A percentile compares a stretch with the other conserved stretches of the same genome.
phyloP scores from a whole-genome alignment of 2,888 invertebrate genomes.

The Globia sparganii region DNA sequence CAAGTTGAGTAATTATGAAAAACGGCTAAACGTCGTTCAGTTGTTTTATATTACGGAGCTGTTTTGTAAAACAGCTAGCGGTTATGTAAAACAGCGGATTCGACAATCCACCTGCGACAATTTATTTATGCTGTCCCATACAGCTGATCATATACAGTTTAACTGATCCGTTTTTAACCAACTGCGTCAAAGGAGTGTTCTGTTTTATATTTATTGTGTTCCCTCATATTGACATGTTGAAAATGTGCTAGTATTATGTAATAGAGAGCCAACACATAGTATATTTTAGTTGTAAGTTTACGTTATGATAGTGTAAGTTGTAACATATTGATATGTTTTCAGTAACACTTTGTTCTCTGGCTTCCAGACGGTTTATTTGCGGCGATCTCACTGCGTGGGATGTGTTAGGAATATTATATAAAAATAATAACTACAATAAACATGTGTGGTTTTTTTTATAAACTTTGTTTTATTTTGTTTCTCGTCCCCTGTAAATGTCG shows the following conservation, averaged over 20 bases:
- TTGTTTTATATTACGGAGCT: not conserved
- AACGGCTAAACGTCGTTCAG: no score
- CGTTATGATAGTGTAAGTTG: constrained; percentile 59
- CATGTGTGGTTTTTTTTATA: constrained; percentile 79
- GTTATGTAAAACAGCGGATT: not conserved
- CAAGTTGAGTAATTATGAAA: no score
- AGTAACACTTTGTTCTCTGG: constrained; percentile 60
- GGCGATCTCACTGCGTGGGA: constrained; percentile 79
- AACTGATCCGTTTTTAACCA: no score
- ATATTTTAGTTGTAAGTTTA: constrained; percentile 61
- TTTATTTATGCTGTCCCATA: not conserved
- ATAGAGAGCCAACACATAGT: constrained; percentile 23
- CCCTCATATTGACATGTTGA: not conserved
- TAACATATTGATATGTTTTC: constrained; percentile 62
- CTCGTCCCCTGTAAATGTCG: no score
- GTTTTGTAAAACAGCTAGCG: not conserved
- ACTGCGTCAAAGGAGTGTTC: not conserved
- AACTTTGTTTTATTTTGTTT: constrained; percentile 65
- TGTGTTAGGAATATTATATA: constrained; percentile 71
- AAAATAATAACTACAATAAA: constrained; percentile 81
- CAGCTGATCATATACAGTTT: not conserved
- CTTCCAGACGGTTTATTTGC: constrained; percentile 74
- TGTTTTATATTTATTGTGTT: constrained; percentile 3
- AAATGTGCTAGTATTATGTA: not conserved
- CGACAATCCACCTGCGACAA: not conserved